Evolutionary conservation across 37 sponge, comb jelly and placozoan genomes (phyloP), one percentile per base, ranked within the genome.

Genomic region (Hexactinellida sp.): DNA sequence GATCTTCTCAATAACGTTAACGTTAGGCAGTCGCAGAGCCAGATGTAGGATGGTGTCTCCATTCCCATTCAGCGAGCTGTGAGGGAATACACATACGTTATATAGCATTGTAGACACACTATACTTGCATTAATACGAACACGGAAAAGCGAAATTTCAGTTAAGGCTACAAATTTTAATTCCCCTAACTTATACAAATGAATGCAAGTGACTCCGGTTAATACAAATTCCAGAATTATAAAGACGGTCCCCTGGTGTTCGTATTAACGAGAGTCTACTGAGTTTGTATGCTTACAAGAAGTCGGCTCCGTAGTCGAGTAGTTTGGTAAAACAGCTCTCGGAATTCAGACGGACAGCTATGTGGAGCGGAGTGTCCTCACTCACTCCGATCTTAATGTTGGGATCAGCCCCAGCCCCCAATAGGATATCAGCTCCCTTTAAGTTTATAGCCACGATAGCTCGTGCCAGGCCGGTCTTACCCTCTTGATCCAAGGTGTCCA

Each of bases 401-500:
- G 83, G 83, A 47, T 88, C 85, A 36, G 89, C 93, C 36, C 88
- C 89, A 37, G 71, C 35, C 16, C 36, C 54, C 10, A 93, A 51
- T 0, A 96, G 83, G 32, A 36, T 9, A 3, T 83, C 52, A 10
- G 88, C 88, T 24, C 86, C 91, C 24, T 28, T 24, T 30, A 71
- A 36, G 51, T 84, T 89, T 1, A 86, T 90, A 16, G 76, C 30
- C 32, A 86, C 82, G 3, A 88, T 88, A 24, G 94, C 94, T 21
- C 39, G 24, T 10, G 83, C 85, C 0, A 95, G 89, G 1, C 92
- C 91, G 16, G 96, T 94, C 0, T 47, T 88, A 10, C 92, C 93
- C 10, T 85, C 87, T 19, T 85, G 87, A 71, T 93, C 88, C 13
- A 36, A 54, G 0, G 63, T 83, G 34, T 63, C 30, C 3, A 63